Evolutionary conservation across 1,140 invertebrate species (phyloP).

Genomic region (Cherax quadricarinatus): DNA sequence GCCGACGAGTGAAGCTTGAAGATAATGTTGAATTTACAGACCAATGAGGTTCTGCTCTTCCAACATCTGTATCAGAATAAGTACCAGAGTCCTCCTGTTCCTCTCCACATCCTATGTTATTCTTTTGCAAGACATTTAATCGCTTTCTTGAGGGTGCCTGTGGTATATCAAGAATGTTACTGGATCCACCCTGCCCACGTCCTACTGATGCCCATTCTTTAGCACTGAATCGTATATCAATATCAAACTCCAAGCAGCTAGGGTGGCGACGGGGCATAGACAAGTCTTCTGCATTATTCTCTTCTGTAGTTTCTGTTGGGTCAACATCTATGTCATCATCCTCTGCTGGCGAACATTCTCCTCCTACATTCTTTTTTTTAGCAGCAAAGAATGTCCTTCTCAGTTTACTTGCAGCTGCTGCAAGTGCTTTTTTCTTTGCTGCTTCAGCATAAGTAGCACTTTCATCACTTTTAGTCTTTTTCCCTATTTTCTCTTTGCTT

Average conservation of each 20-base stretch:
- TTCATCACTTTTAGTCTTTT: slow-evolving; percentile 30
- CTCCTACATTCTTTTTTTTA: slow-evolving; percentile 64
- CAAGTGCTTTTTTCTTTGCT: slow-evolving; percentile 72
- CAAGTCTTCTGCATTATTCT: slow-evolving; percentile 61
- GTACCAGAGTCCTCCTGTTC: slow-evolving; percentile 66
- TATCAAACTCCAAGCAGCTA: slow-evolving; percentile 65
- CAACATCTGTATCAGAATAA: slow-evolving; percentile 61
- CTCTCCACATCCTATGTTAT: slow-evolving; percentile 19
- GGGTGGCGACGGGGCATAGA: slow-evolving; percentile 61
- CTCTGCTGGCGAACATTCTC: slow-evolving; percentile 17
- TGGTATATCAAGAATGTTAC: slow-evolving; percentile 38
- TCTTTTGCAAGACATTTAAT: not conserved
- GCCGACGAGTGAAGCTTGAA: slow-evolving; percentile 28
- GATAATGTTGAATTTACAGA: slow-evolving; percentile 6
- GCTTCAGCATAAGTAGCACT: slow-evolving; percentile 63
- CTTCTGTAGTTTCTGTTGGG: slow-evolving; percentile 4
- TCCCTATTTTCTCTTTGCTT: slow-evolving; percentile 56
- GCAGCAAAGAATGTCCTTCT: slow-evolving; percentile 67
- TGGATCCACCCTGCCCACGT: slow-evolving; percentile 55
- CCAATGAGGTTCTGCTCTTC: slow-evolving; percentile 40
- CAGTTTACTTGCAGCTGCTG: slow-evolving; percentile 70
- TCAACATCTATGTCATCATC: slow-evolving; percentile 35
- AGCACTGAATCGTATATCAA: slow-evolving; percentile 68
- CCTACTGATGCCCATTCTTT: slow-evolving; percentile 69
- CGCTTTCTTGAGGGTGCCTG: slow-evolving; percentile 28